Conservation (phyloP, 1,140 invertebrate species). For the Drosophila gunungcola region DNA sequence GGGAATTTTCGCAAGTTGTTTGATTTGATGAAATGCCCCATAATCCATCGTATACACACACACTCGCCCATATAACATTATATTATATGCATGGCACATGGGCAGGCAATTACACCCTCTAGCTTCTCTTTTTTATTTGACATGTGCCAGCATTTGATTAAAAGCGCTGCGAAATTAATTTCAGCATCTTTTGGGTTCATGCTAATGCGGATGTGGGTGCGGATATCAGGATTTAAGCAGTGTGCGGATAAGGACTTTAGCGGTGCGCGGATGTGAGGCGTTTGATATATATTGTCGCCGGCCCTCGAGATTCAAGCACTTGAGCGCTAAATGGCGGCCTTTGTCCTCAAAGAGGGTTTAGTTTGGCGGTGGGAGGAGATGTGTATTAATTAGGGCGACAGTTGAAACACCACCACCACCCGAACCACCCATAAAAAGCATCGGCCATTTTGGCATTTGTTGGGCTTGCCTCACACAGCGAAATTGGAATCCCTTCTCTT, state of each 20-base stretch:
- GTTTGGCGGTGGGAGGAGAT: neutral
- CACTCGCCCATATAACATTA: too few species aligned
- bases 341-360: slow-evolving; percentile 52
- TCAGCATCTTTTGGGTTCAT: slow-evolving; percentile 32
- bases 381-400: slow-evolving; percentile 77
- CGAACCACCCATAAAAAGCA: too few species aligned
- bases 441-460: slow-evolving; percentile 73
- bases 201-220: slow-evolving; percentile 32
- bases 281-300: slow-evolving; percentile 66
- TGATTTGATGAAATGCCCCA: slow-evolving; percentile 68
- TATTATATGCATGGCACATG: slow-evolving; percentile 23
- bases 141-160: slow-evolving; percentile 84
- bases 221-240: neutral
- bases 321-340: slow-evolving; percentile 72
- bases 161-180: slow-evolving; percentile 80
- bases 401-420: slow-evolving; percentile 19
- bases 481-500: slow-evolving; percentile 24
- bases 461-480: slow-evolving; percentile 58
- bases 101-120: slow-evolving; percentile 22
- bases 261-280: slow-evolving; percentile 23
- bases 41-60: slow-evolving; percentile 29
- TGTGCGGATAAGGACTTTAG: neutral
- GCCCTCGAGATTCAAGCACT: slow-evolving; percentile 46
- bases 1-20: slow-evolving; percentile 66
- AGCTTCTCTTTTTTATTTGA: slow-evolving; percentile 37